Base-by-base conservation (phyloP, 2,888 invertebrate species). In the Anorthoa munda region DNA sequence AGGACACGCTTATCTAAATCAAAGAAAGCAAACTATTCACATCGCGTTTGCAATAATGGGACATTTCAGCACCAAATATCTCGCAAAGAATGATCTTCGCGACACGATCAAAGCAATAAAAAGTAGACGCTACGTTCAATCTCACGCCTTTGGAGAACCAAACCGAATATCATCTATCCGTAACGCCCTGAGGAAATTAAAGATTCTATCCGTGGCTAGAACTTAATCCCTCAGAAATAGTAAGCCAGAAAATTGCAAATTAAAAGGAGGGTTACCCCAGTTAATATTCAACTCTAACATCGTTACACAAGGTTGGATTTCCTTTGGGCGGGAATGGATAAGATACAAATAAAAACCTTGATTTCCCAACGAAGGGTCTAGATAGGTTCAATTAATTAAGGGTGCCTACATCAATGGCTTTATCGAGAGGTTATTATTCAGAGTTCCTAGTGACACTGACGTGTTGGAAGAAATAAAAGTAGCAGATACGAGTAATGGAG, bases 201-300 rank as follows among this genome's bases (percentile, higher is more conserved):
- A 96, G 95, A 95, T 95, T 95, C 95, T 95, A 94, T 94, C 94
- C 94, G 91, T 87, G 84, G 91, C 93, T 92, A 93, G 93, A 91
- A 92, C 94, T 95, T 95, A 95, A 95, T 95, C 94, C 92, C 92
- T 83, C 89, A 84, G 92, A 93, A 94, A 94, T 93, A 94, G 93
- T 95, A 93, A 93, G 92, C 92, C 92, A 91, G 95, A 94, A 95
- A 94, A 95, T 95, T 95, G 95, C 94, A 95, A 95, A 95, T 96
- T 95, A 95, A 95, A 94, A 90, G 85, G 21, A 26, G 13, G 13
- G 12, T n/a, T 5, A 5, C 53, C 2, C 39, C 51, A 0, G 21
- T 39, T 74, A n/a, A 90, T 66, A 85, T 61, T 73, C 73, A 66
- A 86, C 87, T 86, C 68, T 89, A 80, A 82, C 1, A 0, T 0